Base-by-base conservation (phyloP, 1,140 invertebrate species). In the Tetranychus cinnabarinus region DNA sequence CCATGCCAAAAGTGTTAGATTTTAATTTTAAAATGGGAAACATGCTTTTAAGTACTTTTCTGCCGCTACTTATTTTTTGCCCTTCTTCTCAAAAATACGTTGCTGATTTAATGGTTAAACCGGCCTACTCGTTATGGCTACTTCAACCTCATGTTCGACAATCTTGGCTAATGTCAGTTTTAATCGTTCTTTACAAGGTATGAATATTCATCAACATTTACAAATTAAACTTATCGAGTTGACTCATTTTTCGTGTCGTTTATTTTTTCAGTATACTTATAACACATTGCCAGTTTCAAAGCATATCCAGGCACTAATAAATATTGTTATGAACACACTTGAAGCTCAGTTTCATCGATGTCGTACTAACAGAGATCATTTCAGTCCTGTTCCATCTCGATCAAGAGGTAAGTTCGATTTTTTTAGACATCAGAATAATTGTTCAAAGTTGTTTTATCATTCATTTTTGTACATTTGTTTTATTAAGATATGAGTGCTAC, bases 161-260 rank as follows among this genome's bases (percentile, higher is more conserved):
- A 59, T 84, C 84, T 62, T 98, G 95, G 95, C 78, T 98, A 23
- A 84, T 88, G 75, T 79, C 90, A 33, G 70, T 96, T 23, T 79
- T 97, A n/a, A 87, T 97, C 12, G 81, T 97, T 63, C 76, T 98
- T 1, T 98, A 98, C 69, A 98, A 98, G 79, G 89, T 91, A 73
- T 68, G 58, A 59, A 7, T 60, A 31, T 56, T 54, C 15, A 35
- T 46, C 36, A 6, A 46, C 37, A 15, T 63, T 63, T 62, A 2
- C 3, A 13, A 55, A 23, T 3, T 46, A 1, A 12, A 37, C 48
- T 33, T 58, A 33, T 58, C 36, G 36, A 46, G 47, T 57, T 61
- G 2, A 46, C 34, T 61, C 2, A 23, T 50, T 33, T 23, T 23
- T 23, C 23, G 0, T 23, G 23, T 23, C 23, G 23, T n/a, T 62